Evolutionary conservation across 2,797 vertebrate genomes (phyloP), one percentile per base, ranked within the genome.

Genomic region (Rallus crepitans): DNA sequence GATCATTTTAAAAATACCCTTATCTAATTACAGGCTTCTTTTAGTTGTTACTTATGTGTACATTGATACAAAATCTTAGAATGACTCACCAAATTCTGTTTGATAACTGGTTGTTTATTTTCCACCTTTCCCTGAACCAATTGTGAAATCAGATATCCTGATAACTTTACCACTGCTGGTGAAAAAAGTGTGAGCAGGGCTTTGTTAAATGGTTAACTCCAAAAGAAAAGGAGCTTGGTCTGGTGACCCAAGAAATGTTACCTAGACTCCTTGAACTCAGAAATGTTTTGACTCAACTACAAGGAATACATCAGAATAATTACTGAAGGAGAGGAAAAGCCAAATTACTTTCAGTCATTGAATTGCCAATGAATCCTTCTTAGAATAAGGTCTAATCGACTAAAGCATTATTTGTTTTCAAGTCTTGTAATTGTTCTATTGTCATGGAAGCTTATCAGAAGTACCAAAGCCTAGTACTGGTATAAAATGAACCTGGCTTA

Each of bases 381-480:
- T 14, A 80, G 91, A 94, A 57, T 81, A 78, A 88, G 69, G 31
- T 83, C 19, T 60, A 71, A 93, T 91, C 71, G 72, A 93, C 68
- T 78, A 50, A 81, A 81, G 33, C 64, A 17, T 94, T 75, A 77
- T 91, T 91, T 96, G 60, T 94, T 93, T 93, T 85, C 56, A 72
- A 83, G 85, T 88, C 82, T 64, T 82, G 57, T 77, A 93, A 90
- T 83, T 85, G 69, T 86, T 86, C 45, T 35, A 50, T 78, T 88
- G 90, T 91, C 47, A 59, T 37, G 47, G 70, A 76, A 91, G 76
- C 80, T 96, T 93, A 94, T 91, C 82, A 88, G 77, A 71, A 71
- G n/a, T 42, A 91, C 57, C 61, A 91, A 90, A 81, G 82, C 61
- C 21, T 50, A 78, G 14, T 63, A 25, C 31, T 70, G 53, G 27